A percentile compares a stretch with the other conserved stretches of the same genome.
phyloP scores from a whole-genome alignment of 2,888 invertebrate genomes.

The Eristalinus aeneus region DNA sequence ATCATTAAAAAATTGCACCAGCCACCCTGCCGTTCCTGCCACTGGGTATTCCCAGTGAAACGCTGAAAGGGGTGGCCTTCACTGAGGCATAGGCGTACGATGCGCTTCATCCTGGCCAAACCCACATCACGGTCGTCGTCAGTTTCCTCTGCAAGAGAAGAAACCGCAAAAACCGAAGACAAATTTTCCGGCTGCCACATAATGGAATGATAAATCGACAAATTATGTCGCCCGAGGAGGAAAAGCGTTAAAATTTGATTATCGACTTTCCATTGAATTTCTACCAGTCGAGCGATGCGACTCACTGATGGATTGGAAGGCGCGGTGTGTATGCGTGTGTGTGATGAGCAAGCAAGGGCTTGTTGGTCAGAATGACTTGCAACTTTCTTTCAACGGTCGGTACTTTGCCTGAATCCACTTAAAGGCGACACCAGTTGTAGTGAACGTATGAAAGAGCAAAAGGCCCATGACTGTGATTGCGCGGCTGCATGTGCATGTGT shows the following conservation, averaged over 20 bases:
- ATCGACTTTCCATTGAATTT: slow-evolving; percentile 58
- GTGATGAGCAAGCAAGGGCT: not conserved
- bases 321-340: slow-evolving; percentile 14
- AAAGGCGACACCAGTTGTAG: slow-evolving; percentile 39
- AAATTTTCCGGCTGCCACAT: slow-evolving; percentile 67
- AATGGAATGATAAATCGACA: slow-evolving; percentile 64
- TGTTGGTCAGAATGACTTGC: slow-evolving; percentile 58
- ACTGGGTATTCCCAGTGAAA: not conserved
- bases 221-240: slow-evolving; percentile 58
- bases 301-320: slow-evolving; percentile 31
- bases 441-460: not conserved
- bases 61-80: slow-evolving; percentile 9
- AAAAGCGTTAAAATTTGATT: slow-evolving; percentile 68
- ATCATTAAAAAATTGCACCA: slow-evolving; percentile 36
- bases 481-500: not conserved
- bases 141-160: slow-evolving; percentile 8
- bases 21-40: not conserved
- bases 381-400: slow-evolving; percentile 30
- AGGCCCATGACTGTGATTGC: not conserved
- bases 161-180: slow-evolving; percentile 62
- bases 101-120: slow-evolving; percentile 5
- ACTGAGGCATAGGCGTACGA: slow-evolving; percentile 6
- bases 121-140: not conserved
- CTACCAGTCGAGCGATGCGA: slow-evolving; percentile 9
- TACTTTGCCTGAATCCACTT: slow-evolving; percentile 51